phyloP scores from a whole-genome alignment of 2,888 invertebrate species.

The Clepsis dumicolana region DNA sequence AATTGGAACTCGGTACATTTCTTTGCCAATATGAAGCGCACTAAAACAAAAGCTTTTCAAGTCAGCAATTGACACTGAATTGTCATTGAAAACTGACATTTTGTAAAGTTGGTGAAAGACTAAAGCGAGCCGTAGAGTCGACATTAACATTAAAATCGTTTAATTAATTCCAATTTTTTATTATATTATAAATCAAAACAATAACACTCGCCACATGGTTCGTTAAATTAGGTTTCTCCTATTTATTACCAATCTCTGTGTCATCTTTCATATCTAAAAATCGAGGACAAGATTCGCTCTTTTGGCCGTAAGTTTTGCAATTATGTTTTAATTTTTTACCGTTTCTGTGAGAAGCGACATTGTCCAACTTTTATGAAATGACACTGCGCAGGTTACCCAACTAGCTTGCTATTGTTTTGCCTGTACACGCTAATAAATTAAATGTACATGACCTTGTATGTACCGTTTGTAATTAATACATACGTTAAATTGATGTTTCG shows the following conservation, averaged over 20 bases:
- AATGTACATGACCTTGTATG: slow-evolving; percentile 37
- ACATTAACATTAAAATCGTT: too few species aligned
- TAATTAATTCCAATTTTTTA: too few species aligned
- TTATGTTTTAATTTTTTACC: slow-evolving; percentile 49
- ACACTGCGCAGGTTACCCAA: slow-evolving; percentile 65
- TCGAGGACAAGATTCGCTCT: slow-evolving; percentile 25
- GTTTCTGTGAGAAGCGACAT: slow-evolving; percentile 67
- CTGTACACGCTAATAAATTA: slow-evolving; percentile 52
- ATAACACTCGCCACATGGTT: too few species aligned
- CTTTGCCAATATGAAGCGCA: too few species aligned
- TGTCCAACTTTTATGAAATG: slow-evolving; percentile 72
- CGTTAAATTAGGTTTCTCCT: neutral
- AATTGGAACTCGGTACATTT: too few species aligned
- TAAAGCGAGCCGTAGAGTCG: too few species aligned
- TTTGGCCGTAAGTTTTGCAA: slow-evolving; percentile 39
- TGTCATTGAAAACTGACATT: too few species aligned
- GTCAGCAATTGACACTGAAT: too few species aligned
- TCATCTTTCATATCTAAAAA: slow-evolving; percentile 4
- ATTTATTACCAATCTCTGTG: neutral
- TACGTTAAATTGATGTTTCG: slow-evolving; percentile 22
- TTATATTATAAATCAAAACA: too few species aligned
- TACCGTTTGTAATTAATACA: slow-evolving; percentile 34
- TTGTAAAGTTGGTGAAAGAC: too few species aligned
- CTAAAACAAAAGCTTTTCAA: too few species aligned
- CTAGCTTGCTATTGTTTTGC: slow-evolving; percentile 64